These are phyloP conservation scores for Clinocottus analis DNA, from an alignment of 2,113 vertebrate species.

Conservation along the genomic window DNA sequence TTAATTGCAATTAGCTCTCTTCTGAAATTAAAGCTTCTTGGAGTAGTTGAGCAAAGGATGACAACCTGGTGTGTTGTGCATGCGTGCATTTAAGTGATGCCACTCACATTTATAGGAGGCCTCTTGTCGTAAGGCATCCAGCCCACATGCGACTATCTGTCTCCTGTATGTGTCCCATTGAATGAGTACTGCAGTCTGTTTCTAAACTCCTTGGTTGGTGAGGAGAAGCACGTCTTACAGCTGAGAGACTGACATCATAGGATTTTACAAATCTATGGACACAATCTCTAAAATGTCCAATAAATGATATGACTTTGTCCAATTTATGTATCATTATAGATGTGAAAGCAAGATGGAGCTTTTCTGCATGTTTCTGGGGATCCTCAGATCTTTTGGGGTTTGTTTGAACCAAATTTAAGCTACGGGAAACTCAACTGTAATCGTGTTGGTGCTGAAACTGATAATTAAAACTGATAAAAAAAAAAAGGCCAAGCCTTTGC, in stretches of 20 bases:
- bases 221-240: background rate
- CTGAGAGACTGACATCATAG: background rate
- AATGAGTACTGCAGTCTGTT: background rate
- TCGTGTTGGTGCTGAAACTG: background rate
- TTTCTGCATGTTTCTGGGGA: background rate
- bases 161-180: background rate
- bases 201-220: background rate
- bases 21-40: constrained; percentile 62
- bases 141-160: background rate
- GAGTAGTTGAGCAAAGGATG: constrained; percentile 29
- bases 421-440: background rate
- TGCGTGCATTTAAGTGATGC: constrained; percentile 7
- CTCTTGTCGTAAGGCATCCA: background rate
- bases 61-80: constrained; percentile 6
- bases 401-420: background rate
- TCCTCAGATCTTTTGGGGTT: background rate
- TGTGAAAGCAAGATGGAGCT: background rate
- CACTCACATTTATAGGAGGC: constrained; percentile 6
- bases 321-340: background rate
- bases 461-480: too few relatives aligned
- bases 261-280: background rate
- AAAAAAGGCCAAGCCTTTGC: too few relatives aligned
- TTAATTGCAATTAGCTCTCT: constrained; percentile 79
- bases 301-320: background rate
- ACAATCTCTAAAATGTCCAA: background rate